Evolutionary conservation across 2,888 invertebrate species (phyloP).

Genomic region (Timema cristinae): DNA sequence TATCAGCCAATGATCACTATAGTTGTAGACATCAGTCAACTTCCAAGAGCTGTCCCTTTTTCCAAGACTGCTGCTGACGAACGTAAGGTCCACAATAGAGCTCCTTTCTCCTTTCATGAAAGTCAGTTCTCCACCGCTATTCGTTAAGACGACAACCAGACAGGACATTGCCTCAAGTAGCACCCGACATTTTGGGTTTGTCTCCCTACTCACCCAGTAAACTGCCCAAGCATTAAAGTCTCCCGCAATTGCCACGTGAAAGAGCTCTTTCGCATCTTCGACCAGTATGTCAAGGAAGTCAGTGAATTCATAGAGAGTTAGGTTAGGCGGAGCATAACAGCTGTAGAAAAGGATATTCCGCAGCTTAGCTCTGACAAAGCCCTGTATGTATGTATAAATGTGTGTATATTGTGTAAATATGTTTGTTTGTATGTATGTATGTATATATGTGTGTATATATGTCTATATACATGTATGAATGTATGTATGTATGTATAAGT

Average conservation of each 20-base stretch:
- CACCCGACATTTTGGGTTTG: not conserved
- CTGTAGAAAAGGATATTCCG: not conserved
- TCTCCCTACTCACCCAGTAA: not conserved
- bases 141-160: not conserved
- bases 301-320: not conserved
- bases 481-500: too few relatives aligned
- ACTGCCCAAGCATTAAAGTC: not conserved
- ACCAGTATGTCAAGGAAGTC: not conserved
- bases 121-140: too few relatives aligned
- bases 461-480: too few relatives aligned
- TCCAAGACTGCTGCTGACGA: constrained; percentile 2
- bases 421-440: too few relatives aligned
- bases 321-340: not conserved
- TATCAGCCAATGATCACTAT: too few relatives aligned
- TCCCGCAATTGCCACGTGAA: not conserved
- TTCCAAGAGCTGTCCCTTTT: not conserved
- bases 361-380: not conserved
- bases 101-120: not conserved
- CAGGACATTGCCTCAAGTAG: not conserved
- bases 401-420: too few relatives aligned
- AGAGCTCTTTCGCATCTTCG: not conserved
- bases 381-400: too few relatives aligned
- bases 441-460: too few relatives aligned
- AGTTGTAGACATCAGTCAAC: not conserved
- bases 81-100: constrained; percentile 5